Conservation (phyloP, 2,797 vertebrate species). For the Scyliorhinus canicula region DNA sequence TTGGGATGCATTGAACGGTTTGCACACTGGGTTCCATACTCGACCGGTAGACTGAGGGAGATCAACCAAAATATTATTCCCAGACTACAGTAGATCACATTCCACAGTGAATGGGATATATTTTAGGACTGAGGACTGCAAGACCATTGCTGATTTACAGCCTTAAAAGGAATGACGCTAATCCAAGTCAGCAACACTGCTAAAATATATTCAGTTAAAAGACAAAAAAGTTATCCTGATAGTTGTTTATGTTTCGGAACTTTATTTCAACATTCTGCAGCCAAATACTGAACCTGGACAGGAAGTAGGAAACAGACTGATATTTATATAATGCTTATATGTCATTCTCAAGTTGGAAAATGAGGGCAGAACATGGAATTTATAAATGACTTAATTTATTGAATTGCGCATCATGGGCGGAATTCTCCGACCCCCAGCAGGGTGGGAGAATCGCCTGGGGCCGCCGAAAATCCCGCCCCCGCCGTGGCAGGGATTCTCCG, state of each 20-base stretch:
- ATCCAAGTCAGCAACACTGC: neutral
- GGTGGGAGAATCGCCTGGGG: too few species aligned
- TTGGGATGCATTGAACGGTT: too few species aligned
- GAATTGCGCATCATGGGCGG: neutral
- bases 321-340: neutral
- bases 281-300: neutral
- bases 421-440: too few species aligned
- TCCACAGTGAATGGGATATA: neutral
- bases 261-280: neutral
- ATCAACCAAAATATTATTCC: slow-evolving; percentile 42
- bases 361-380: neutral
- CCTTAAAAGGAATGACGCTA: slow-evolving; percentile 45
- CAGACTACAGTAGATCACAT: slow-evolving; percentile 49
- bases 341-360: neutral
- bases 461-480: too few species aligned
- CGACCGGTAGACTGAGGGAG: neutral
- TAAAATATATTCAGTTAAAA: neutral
- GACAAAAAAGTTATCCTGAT: neutral
- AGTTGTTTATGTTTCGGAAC: neutral
- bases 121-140: slow-evolving; percentile 45
- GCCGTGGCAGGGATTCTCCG: too few species aligned
- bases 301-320: neutral
- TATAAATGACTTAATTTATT: neutral
- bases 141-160: slow-evolving; percentile 46
- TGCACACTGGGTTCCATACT: neutral